phyloP scores from a whole-genome alignment of 2,888 invertebrate species.

The Seira ritae region DNA sequence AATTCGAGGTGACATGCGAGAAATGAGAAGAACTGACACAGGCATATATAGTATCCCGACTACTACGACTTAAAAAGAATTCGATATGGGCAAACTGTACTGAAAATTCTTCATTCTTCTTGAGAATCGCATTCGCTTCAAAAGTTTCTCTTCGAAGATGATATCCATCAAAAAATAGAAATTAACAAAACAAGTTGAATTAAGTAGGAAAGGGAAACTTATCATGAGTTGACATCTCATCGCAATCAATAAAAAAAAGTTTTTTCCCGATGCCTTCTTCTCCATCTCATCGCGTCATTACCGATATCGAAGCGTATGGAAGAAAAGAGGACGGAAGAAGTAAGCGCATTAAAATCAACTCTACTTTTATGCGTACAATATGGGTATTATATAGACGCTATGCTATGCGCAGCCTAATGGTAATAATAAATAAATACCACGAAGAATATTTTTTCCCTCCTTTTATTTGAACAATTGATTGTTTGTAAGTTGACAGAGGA shows the following conservation, averaged over 20 bases:
- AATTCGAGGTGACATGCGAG: slow-evolving; percentile 60
- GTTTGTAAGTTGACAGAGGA: background rate
- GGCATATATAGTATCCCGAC: no score
- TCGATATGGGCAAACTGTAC: background rate
- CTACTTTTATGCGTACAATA: no score
- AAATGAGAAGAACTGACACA: slow-evolving; percentile 20
- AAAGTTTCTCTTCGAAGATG: background rate
- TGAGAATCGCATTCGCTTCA: no score
- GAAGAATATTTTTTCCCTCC: background rate
- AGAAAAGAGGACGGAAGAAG: no score
- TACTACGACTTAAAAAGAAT: no score
- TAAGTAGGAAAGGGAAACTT: no score
- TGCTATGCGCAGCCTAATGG: no score
- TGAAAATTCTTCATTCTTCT: slow-evolving; percentile 29
- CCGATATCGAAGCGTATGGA: no score
- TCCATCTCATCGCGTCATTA: background rate
- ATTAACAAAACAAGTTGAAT: background rate
- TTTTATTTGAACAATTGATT: background rate
- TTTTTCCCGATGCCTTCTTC: background rate
- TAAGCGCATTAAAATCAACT: background rate
- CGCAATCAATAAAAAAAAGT: background rate
- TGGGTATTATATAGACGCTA: no score
- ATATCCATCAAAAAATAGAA: background rate
- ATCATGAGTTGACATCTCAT: background rate
- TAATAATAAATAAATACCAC: background rate